A percentile compares a stretch with the other conserved stretches of the same genome.
Evolutionary conservation across 2,113 vertebrate species (phyloP).

Genomic region (Perca flavescens): DNA sequence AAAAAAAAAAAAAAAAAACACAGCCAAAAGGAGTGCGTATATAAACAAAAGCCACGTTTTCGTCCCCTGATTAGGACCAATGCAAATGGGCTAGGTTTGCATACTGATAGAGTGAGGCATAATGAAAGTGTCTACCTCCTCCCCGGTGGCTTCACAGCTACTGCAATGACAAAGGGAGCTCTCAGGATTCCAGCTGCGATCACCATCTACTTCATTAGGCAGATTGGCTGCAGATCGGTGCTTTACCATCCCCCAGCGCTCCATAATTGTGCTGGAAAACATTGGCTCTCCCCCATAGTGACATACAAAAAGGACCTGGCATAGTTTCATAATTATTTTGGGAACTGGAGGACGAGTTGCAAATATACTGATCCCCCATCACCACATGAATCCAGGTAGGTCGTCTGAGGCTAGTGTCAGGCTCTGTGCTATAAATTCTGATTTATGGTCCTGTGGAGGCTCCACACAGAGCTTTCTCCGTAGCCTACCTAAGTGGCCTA

Average conservation of each 20-base stretch:
- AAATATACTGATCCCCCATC: not conserved
- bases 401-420: not conserved
- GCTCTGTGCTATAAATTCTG: not conserved
- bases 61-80: not conserved
- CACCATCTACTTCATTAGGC: slow-evolving; percentile 68
- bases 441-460: no score
- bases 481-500: no score
- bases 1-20: not conserved
- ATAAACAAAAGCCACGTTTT: not conserved
- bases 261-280: slow-evolving; percentile 41
- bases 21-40: slow-evolving; percentile 18
- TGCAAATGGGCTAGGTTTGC: slow-evolving; percentile 28
- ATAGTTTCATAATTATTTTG: slow-evolving; percentile 1
- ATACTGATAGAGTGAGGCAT: slow-evolving; percentile 14
- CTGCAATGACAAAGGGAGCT: slow-evolving; percentile 32
- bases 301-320: slow-evolving; percentile 19
- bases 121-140: slow-evolving; percentile 38
- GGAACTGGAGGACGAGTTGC: not conserved
- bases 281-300: slow-evolving; percentile 20
- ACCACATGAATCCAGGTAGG: not conserved
- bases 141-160: slow-evolving; percentile 19
- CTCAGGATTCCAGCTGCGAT: slow-evolving; percentile 62
- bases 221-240: slow-evolving; percentile 67
- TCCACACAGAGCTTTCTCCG: no score
- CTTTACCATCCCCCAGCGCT: slow-evolving; percentile 43